Evolutionary conservation across 2,888 invertebrate genomes (phyloP).

Genomic region (Gnatocerus cornutus): DNA sequence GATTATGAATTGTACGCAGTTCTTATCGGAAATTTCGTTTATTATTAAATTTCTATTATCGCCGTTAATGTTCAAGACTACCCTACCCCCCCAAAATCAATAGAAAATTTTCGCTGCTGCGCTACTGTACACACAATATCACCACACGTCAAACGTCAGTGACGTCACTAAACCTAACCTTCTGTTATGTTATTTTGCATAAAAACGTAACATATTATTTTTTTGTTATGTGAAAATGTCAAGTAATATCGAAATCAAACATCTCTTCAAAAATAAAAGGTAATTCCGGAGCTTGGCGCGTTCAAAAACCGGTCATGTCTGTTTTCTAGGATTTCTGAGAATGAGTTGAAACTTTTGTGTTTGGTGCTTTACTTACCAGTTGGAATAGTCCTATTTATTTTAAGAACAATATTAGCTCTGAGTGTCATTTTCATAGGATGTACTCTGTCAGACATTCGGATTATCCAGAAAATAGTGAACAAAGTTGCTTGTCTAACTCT

Average conservation of each 20-base stretch:
- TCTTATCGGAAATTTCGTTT: no score
- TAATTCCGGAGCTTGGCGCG: slow-evolving; percentile 53
- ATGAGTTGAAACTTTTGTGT: slow-evolving; percentile 71
- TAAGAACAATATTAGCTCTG: slow-evolving; percentile 73
- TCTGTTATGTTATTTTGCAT: slow-evolving; percentile 51
- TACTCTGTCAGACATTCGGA: slow-evolving; percentile 75
- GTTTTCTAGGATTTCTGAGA: slow-evolving; percentile 73
- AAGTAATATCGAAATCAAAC: slow-evolving; percentile 67
- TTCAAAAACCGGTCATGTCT: slow-evolving; percentile 43
- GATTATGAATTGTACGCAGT: no score
- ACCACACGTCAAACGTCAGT: slow-evolving; percentile 14
- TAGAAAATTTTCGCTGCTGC: neutral
- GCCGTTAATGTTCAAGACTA: no score
- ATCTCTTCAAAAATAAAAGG: slow-evolving; percentile 67
- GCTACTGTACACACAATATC: slow-evolving; percentile 26
- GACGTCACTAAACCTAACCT: slow-evolving; percentile 50
- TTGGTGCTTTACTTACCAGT: slow-evolving; percentile 75
- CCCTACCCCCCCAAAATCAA: neutral
- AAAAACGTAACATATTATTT: slow-evolving; percentile 49
- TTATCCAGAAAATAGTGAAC: slow-evolving; percentile 73
- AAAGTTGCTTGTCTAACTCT: slow-evolving; percentile 77
- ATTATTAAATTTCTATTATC: no score
- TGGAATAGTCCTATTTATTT: slow-evolving; percentile 73
- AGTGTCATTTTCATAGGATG: slow-evolving; percentile 75
- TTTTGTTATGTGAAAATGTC: slow-evolving; percentile 65